These are phyloP conservation scores for Cyanistes caeruleus DNA, from an alignment of 2,113 vertebrate genomes.

Conservation along the genomic window DNA sequence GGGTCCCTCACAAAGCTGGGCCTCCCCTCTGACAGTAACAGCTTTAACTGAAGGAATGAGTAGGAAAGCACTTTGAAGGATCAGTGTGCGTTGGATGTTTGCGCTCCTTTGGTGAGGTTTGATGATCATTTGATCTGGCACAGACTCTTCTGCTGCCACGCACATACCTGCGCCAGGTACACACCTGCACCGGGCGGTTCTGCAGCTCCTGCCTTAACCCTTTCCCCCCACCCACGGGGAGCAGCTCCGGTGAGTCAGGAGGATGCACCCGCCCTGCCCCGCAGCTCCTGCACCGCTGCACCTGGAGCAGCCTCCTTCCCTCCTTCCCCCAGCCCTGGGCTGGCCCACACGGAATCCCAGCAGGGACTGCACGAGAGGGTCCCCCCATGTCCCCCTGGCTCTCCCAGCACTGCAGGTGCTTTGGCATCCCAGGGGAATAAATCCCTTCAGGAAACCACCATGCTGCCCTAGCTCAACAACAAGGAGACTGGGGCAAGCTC, in stretches of 20 bases:
- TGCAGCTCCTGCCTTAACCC: constrained; percentile 19
- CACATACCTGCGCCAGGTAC: background rate
- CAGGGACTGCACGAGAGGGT: background rate
- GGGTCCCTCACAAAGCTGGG: background rate
- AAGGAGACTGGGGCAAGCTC: background rate
- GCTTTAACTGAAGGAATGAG: background rate
- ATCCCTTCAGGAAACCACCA: background rate
- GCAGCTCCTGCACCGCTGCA: background rate
- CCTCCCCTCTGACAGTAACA: background rate
- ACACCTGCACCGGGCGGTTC: background rate
- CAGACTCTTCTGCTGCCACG: background rate
- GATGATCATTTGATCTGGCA: constrained; percentile 3
- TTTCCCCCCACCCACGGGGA: background rate
- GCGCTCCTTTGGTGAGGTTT: background rate
- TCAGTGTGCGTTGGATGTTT: background rate
- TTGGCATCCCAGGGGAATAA: background rate
- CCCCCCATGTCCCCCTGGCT: accelerated
- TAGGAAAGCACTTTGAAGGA: background rate
- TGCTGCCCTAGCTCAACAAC: background rate
- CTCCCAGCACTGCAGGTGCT: background rate
- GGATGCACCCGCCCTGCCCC: constrained; percentile 4
- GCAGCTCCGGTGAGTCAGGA: constrained; percentile 43
- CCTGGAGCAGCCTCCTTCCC: background rate
- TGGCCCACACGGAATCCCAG: accelerated
- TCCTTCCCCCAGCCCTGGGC: background rate